Base-by-base conservation (phyloP, 1,140 invertebrate species). In the Cylas formicarius region DNA sequence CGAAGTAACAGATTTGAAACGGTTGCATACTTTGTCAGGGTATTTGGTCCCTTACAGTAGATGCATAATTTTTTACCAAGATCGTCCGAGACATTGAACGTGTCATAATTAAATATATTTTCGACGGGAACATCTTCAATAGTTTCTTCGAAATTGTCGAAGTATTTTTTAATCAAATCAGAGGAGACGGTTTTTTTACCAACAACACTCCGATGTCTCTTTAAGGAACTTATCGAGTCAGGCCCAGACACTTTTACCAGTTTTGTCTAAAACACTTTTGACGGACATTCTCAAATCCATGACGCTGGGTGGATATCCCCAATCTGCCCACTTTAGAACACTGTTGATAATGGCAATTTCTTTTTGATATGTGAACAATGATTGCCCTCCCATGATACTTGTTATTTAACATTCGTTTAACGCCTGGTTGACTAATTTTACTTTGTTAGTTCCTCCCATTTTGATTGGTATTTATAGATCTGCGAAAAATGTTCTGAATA, bases 161-260 rank as follows among this genome's bases (percentile, higher is more conserved):
- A 17, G 13, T 32, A 7, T 32, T 32, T 32, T 32, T 32, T 6
- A 8, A 32, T 32, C 11, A 13, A 13, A 32, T 16, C 17, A 13
- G 29, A 11, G 7, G 17, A 32, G n/a, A n/a, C n/a, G n/a, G n/a
- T n/a, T 32, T 16, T 32, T 32, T 32, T 32, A 32, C 29, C 7
- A 32, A 16, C 29, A 32, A 32, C 17, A 32, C 17, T 16, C 17
- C 29, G 29, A 32, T 32, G 29, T 32, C 29, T 32, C 29, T 32
- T 32, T 13, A 32, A 13, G n/a, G 17, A 32, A 16, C 29, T 35
- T n/a, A 14, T 6, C 33, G 17, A 35, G 14, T 35, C 33, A 16
- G 21, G 11, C 11, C 13, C 7, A 6, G 13, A 16, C 7, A 8
- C 7, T 32, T 32, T 13, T 32, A 11, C n/a, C 7, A 8, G 5